phyloP scores from a whole-genome alignment of 2,113 vertebrate species.

The Hemicordylus capensis region DNA sequence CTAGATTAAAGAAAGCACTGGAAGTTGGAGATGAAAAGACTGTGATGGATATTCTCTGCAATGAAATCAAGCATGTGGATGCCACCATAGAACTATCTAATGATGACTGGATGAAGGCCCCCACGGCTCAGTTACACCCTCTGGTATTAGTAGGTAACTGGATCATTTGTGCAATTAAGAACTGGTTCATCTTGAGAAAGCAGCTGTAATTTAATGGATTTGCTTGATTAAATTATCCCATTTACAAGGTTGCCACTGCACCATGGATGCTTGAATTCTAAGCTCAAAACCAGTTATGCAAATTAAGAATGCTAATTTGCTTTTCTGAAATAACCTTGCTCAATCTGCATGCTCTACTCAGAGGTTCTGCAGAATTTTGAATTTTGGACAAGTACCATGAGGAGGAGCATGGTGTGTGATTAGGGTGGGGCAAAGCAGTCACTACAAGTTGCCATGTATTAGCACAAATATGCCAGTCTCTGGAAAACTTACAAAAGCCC shows the following conservation, averaged over 20 bases:
- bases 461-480: not conserved
- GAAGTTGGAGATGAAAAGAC: conserved; percentile 36
- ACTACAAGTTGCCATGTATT: no score
- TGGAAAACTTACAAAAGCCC: not conserved
- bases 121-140: conserved; percentile 61
- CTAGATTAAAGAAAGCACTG: conserved; percentile 62
- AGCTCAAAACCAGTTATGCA: not conserved
- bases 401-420: not conserved
- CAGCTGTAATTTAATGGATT: not conserved
- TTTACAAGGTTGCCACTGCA: not conserved
- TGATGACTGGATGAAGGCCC: conserved; percentile 79
- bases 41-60: conserved; percentile 48
- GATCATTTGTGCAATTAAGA: not conserved
- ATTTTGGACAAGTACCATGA: not conserved
- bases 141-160: conserved; percentile 70
- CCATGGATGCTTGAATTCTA: not conserved
- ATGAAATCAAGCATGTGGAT: conserved; percentile 47
- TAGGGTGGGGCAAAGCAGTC: not conserved
- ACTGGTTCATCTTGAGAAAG: not conserved
- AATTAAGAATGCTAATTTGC: not conserved
- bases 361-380: not conserved
- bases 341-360: not conserved
- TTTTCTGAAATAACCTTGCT: not conserved
- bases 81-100: conserved; percentile 74
- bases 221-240: not conserved